Percentiles rank a stretch among this genome's conserved stretches.
These are phyloP conservation scores for Schlechtendalia chinensis DNA, from an alignment of 1,140 invertebrate genomes.

Conservation along the genomic window DNA sequence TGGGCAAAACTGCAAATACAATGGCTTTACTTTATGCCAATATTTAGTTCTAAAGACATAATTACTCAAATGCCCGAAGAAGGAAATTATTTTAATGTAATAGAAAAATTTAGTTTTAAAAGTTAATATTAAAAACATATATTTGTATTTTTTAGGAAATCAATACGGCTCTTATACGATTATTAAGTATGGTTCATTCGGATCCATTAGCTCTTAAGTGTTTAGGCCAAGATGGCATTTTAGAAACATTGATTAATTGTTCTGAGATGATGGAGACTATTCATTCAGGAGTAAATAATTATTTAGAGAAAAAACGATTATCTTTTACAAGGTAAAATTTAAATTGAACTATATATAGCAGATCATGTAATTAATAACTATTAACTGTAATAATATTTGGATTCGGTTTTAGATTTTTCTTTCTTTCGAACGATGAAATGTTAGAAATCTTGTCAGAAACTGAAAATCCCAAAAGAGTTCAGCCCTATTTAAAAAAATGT, in stretches of 20 bases:
- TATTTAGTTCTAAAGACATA: slow-evolving; percentile 92
- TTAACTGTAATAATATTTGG: neutral
- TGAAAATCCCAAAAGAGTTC: slow-evolving; percentile 82
- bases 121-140: neutral
- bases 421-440: slow-evolving; percentile 93
- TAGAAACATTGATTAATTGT: slow-evolving; percentile 73
- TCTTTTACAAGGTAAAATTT: slow-evolving; percentile 70
- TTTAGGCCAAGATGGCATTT: slow-evolving; percentile 68
- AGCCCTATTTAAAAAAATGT: slow-evolving; percentile 89
- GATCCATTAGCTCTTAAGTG: slow-evolving; percentile 75
- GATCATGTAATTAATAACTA: too few species aligned
- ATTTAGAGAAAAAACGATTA: slow-evolving; percentile 87
- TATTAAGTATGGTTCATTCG: slow-evolving; percentile 72
- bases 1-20: slow-evolving; percentile 86
- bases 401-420: slow-evolving; percentile 75
- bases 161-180: slow-evolving; percentile 72
- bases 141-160: slow-evolving; percentile 61
- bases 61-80: slow-evolving; percentile 91
- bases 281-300: slow-evolving; percentile 83
- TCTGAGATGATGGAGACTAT: slow-evolving; percentile 76
- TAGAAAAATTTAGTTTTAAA: too few species aligned
- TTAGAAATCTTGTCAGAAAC: slow-evolving; percentile 90
- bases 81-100: too few species aligned
- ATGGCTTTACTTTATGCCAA: slow-evolving; percentile 87
- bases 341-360: neutral